Conservation (phyloP, 2,113 vertebrate species). For the Macquaria australasica region DNA sequence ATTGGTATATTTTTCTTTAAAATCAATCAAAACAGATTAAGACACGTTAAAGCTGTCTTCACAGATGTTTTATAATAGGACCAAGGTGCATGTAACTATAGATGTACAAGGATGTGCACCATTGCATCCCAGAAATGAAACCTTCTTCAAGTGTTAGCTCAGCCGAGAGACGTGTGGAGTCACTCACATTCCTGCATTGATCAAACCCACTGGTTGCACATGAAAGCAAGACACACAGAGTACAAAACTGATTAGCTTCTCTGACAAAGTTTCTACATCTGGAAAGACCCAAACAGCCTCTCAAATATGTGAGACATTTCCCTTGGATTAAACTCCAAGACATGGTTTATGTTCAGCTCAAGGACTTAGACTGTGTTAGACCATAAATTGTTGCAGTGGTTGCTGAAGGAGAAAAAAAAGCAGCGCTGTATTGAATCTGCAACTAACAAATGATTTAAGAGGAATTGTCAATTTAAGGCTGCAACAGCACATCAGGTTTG, state of each 20-base stretch:
- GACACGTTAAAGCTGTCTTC: not conserved
- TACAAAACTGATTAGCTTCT: conserved; percentile 45
- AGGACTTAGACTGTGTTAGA: conserved; percentile 21
- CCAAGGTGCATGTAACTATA: not conserved
- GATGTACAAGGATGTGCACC: not conserved
- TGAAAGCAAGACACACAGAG: conserved; percentile 14
- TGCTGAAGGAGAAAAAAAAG: not conserved
- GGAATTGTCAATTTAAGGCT: not conserved
- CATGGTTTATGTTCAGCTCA: conserved; percentile 52
- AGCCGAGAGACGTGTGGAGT: conserved; percentile 29
- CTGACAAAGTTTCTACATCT: conserved; percentile 55
- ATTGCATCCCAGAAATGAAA: conserved; percentile 10
- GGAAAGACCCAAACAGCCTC: conserved; percentile 50
- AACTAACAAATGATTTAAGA: not conserved
- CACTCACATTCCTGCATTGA: conserved; percentile 60
- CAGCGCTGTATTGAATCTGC: not conserved
- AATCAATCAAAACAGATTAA: conserved; percentile 3
- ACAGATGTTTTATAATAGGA: not conserved
- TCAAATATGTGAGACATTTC: conserved; percentile 52
- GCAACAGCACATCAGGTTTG: conserved; percentile 7
- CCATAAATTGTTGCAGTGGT: conserved; percentile 27
- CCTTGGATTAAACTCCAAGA: conserved; percentile 44
- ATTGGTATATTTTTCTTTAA: not conserved
- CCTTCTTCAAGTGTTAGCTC: conserved; percentile 1
- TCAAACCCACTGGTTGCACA: conserved; percentile 52